These are phyloP conservation scores for Leptopilina myrica DNA, from an alignment of 2,888 invertebrate genomes.

Conservation along the genomic window DNA sequence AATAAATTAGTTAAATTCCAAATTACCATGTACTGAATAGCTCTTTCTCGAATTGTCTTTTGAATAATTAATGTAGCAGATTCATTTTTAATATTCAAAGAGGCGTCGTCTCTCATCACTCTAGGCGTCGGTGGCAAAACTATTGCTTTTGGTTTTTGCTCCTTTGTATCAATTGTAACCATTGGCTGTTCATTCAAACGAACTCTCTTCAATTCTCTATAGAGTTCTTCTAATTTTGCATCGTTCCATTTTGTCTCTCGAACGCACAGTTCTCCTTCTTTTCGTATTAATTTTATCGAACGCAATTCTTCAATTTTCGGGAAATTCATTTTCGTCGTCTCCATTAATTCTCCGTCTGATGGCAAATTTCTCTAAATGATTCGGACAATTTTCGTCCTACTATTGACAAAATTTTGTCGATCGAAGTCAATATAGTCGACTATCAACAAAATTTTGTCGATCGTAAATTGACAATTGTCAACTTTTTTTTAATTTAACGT, in stretches of 20 bases:
- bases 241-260: slow-evolving; percentile 83
- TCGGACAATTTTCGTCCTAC: slow-evolving; percentile 6
- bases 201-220: slow-evolving; percentile 80
- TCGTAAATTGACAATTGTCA: too few relatives aligned
- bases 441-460: background rate
- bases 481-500: too few relatives aligned
- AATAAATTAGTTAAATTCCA: slow-evolving; percentile 48
- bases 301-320: slow-evolving; percentile 77
- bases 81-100: slow-evolving; percentile 77
- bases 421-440: background rate
- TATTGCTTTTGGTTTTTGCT: slow-evolving; percentile 47
- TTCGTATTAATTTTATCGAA: slow-evolving; percentile 69
- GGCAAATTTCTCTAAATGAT: slow-evolving; percentile 61
- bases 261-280: slow-evolving; percentile 77
- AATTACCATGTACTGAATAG: slow-evolving; percentile 83
- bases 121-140: slow-evolving; percentile 50
- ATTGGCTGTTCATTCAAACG: slow-evolving; percentile 56
- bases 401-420: background rate
- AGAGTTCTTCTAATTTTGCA: slow-evolving; percentile 80
- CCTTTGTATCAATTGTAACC: slow-evolving; percentile 56
- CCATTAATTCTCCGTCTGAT: slow-evolving; percentile 78
- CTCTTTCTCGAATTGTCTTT: slow-evolving; percentile 81
- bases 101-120: slow-evolving; percentile 51
- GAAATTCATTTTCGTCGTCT: slow-evolving; percentile 79
- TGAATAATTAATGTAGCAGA: slow-evolving; percentile 71